Percentiles rank a stretch among this genome's conserved stretches.
These are phyloP conservation scores for Syngnathus scovelli DNA, from an alignment of 2,113 vertebrate genomes.

Conservation along the genomic window DNA sequence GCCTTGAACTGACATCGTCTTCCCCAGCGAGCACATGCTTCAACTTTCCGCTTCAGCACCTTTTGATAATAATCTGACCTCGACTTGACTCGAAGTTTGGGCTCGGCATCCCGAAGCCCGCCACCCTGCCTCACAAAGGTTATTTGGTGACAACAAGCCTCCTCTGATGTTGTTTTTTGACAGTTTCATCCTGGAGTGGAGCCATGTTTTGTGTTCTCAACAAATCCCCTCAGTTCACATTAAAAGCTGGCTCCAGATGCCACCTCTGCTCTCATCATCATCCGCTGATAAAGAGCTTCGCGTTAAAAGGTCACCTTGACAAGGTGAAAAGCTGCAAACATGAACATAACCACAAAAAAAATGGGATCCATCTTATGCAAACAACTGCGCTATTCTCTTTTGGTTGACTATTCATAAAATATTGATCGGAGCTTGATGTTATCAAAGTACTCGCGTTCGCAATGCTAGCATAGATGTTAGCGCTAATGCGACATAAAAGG, in stretches of 20 bases:
- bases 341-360: conserved; percentile 36
- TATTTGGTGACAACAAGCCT: conserved; percentile 33
- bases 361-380: not conserved
- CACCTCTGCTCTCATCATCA: conserved; percentile 51
- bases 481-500: not conserved
- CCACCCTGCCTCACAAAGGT: conserved; percentile 22
- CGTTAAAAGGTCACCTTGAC: conserved; percentile 55
- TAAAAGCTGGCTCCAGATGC: conserved; percentile 46
- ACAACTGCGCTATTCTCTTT: not conserved
- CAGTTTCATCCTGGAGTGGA: conserved; percentile 29
- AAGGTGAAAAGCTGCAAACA: conserved; percentile 41
- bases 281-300: conserved; percentile 39
- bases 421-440: conserved; percentile 14
- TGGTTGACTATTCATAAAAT: conserved; percentile 28
- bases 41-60: conserved; percentile 73
- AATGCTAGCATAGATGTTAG: not conserved
- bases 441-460: not conserved
- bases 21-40: conserved; percentile 60
- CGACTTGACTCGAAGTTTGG: conserved; percentile 52
- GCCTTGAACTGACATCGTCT: conserved; percentile 72
- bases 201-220: conserved; percentile 20
- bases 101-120: conserved; percentile 38
- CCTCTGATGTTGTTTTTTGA: conserved; percentile 29
- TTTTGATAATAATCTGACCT: conserved; percentile 75
- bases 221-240: conserved; percentile 57